Percentiles rank a stretch among this genome's conserved stretches.
Conservation (phyloP, 92 coral and sea anemone species). For the Phenganax marumi region DNA sequence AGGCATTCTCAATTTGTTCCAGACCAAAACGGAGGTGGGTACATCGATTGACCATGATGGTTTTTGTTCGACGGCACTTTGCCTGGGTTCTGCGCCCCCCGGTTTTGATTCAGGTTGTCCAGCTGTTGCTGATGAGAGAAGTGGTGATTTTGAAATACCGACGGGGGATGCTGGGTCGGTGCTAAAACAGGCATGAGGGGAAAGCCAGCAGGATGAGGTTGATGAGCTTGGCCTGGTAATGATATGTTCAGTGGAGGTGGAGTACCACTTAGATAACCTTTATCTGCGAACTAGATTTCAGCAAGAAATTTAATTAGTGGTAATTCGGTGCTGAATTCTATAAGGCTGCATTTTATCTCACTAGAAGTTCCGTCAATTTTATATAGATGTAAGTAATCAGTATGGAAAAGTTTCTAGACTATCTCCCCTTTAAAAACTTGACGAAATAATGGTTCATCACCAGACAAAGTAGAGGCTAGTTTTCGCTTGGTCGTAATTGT, state of each 20-base stretch:
- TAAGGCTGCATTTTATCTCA: too few species aligned
- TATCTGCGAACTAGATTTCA: constrained; percentile 22
- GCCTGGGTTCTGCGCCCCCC: constrained; percentile 34
- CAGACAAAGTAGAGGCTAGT: too few species aligned
- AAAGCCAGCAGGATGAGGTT: constrained; percentile 42
- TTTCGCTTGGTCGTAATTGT: too few species aligned
- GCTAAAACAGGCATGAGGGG: constrained; percentile 38
- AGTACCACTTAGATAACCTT: constrained; percentile 40
- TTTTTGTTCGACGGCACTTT: constrained; percentile 14
- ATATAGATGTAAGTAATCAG: too few species aligned
- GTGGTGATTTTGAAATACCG: constrained; percentile 27
- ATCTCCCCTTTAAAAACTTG: too few species aligned
- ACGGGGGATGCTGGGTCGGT: constrained; percentile 48
- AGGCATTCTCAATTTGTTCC: constrained; percentile 22
- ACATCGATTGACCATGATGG: constrained; percentile 36
- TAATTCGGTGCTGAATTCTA: too few species aligned
- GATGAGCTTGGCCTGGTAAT: constrained; percentile 34
- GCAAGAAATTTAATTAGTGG: background rate
- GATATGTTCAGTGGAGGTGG: constrained; percentile 40
- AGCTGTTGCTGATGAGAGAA: constrained; percentile 42
- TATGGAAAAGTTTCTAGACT: too few species aligned
- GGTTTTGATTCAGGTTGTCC: constrained; percentile 23
- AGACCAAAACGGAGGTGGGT: constrained; percentile 39
- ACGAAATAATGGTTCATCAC: too few species aligned
- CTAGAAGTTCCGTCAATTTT: too few species aligned